Evolutionary conservation across 1,140 invertebrate genomes (phyloP).

Genomic region (Neodiprion fabricii): DNA sequence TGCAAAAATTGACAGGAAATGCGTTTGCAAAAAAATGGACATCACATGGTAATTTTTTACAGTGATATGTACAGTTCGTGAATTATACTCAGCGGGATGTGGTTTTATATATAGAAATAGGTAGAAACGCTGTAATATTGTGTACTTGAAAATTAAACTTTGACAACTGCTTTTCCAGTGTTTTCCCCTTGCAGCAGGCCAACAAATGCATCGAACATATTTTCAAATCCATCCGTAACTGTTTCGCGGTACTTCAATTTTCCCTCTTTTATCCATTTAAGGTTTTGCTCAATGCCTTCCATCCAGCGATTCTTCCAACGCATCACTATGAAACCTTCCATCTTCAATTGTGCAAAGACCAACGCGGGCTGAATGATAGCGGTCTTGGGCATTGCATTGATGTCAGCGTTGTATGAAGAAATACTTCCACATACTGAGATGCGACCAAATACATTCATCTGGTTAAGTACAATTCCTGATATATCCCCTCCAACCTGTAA

Average conservation of each 20-base stretch:
- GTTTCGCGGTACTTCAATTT: constrained; percentile 70
- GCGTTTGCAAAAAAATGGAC: too few relatives aligned
- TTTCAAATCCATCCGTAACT: constrained; percentile 69
- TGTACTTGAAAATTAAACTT: constrained; percentile 44
- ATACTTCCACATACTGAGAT: constrained; percentile 72
- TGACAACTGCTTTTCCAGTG: constrained; percentile 70
- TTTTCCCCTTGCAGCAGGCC: constrained; percentile 69
- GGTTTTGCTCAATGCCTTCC: constrained; percentile 66
- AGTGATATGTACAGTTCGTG: too few relatives aligned
- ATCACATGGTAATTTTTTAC: too few relatives aligned
- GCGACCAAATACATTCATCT: constrained; percentile 69
- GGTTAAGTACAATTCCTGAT: constrained; percentile 64
- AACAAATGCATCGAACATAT: constrained; percentile 69
- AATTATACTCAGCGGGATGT: too few relatives aligned
- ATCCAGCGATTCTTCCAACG: constrained; percentile 60
- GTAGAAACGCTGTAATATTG: too few relatives aligned
- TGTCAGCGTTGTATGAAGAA: constrained; percentile 60
- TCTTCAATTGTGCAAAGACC: constrained; percentile 63
- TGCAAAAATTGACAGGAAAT: too few relatives aligned
- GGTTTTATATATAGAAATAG: too few relatives aligned
- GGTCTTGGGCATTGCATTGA: constrained; percentile 42
- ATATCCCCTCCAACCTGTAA: constrained; percentile 72
- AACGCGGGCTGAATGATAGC: constrained; percentile 62
- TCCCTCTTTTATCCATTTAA: constrained; percentile 65
- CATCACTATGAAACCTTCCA: constrained; percentile 68